A percentile compares a stretch with the other conserved stretches of the same genome.
These are phyloP conservation scores for Plutomurus gul DNA, from an alignment of 1,140 invertebrate genomes.

Conservation along the genomic window DNA sequence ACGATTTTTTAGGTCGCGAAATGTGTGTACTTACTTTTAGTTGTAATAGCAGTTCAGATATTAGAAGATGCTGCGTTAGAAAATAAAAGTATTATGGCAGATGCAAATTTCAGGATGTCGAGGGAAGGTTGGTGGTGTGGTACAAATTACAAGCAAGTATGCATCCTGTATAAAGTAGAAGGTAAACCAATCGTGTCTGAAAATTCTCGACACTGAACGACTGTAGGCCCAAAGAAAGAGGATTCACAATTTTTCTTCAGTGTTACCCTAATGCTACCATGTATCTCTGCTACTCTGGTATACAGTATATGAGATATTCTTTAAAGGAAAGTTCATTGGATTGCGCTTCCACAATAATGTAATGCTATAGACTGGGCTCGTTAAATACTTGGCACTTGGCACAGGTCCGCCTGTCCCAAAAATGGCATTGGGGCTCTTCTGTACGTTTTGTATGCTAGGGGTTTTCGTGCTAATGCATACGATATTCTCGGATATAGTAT, in stretches of 20 bases:
- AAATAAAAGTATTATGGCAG: background rate
- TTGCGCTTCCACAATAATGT: background rate
- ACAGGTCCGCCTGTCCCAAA: constrained; percentile 42
- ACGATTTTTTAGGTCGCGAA: no score
- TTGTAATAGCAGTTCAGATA: background rate
- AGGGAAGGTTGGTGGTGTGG: constrained; percentile 9
- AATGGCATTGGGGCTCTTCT: constrained; percentile 34
- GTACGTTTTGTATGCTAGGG: constrained; percentile 1
- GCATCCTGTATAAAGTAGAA: background rate
- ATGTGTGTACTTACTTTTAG: no score
- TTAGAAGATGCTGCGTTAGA: background rate
- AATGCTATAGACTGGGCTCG: constrained; percentile 9
- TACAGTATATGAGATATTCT: background rate
- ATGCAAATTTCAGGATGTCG: constrained; percentile 17
- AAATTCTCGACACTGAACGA: background rate
- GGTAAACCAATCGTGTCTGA: constrained; percentile 8
- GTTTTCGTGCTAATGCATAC: background rate
- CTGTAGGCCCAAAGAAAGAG: background rate
- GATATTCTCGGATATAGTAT: constrained; percentile 15
- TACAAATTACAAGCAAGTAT: background rate
- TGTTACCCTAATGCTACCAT: background rate
- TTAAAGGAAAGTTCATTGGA: constrained; percentile 19
- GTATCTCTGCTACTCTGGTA: background rate
- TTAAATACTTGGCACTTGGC: constrained; percentile 37
- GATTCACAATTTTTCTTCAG: background rate